Evolutionary conservation across 2,113 vertebrate species (phyloP).

Genomic region (Anguilla japonica): DNA sequence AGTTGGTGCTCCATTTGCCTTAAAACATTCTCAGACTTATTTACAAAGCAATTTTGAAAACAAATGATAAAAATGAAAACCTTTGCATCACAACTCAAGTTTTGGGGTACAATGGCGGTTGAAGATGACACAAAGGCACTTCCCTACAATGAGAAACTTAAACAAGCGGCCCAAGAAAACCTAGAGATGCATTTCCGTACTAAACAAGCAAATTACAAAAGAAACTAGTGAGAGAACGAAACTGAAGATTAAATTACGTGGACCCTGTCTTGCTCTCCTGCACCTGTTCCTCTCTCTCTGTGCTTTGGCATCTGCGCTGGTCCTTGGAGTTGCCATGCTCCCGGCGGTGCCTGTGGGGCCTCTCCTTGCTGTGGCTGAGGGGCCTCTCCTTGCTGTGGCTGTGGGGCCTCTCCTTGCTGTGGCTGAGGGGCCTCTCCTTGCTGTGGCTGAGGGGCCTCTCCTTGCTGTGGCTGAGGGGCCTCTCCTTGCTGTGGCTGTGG

Average conservation of each 20-base stretch:
- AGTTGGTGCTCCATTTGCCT: constrained; percentile 79
- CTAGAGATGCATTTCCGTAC: constrained; percentile 52
- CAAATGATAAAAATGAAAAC: constrained; percentile 55
- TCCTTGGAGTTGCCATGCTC: constrained; percentile 71
- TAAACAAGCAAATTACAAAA: constrained; percentile 37
- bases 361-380: constrained; percentile 82
- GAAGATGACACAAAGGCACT: constrained; percentile 80
- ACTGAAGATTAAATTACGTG: constrained; percentile 17
- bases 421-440: constrained; percentile 80
- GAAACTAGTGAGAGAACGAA: background rate
- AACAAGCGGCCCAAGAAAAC: constrained; percentile 62
- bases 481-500: constrained; percentile 64
- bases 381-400: constrained; percentile 77
- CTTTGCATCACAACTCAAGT: constrained; percentile 69
- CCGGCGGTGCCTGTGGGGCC: constrained; percentile 82
- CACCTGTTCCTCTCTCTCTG: constrained; percentile 72
- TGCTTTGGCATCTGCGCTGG: constrained; percentile 81
- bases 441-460: constrained; percentile 76
- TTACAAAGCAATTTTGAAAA: constrained; percentile 80
- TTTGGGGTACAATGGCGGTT: constrained; percentile 66
- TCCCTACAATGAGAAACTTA: constrained; percentile 78
- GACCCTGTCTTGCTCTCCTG: constrained; percentile 11
- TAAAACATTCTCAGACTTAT: constrained; percentile 88
- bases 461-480: constrained; percentile 51
- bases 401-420: constrained; percentile 81